Percentiles rank a stretch among this genome's conserved stretches.
Evolutionary conservation across 2,113 vertebrate species (phyloP).

Genomic region (Mus pahari): DNA sequence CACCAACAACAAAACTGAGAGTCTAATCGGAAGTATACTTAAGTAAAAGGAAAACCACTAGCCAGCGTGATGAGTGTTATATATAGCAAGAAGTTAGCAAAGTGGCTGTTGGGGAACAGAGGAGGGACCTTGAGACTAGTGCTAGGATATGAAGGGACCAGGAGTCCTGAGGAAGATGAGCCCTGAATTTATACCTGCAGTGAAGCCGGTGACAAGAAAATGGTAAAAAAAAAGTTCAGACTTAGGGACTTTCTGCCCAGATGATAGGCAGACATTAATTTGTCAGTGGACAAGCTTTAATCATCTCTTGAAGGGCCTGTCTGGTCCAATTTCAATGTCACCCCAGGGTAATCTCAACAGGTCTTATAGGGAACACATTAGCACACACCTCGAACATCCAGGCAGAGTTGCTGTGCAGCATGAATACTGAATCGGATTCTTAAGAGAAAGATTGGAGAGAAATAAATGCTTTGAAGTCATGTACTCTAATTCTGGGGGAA

Average conservation of each 20-base stretch:
- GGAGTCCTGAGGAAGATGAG: neutral
- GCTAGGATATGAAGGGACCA: neutral
- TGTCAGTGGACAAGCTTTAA: neutral
- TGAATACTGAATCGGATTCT: neutral
- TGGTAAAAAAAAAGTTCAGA: neutral
- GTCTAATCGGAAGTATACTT: neutral
- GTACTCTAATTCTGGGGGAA: neutral
- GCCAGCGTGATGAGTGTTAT: neutral
- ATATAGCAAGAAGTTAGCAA: neutral
- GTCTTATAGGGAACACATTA: neutral
- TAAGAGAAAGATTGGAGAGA: neutral
- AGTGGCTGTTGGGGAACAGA: neutral
- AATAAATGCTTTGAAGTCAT: neutral
- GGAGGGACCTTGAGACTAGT: neutral
- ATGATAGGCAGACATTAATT: neutral
- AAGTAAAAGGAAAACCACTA: neutral
- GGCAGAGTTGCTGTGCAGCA: neutral
- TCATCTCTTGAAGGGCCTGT: neutral
- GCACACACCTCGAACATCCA: neutral
- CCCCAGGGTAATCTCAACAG: neutral
- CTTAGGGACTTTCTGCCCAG: neutral
- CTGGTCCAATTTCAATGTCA: neutral
- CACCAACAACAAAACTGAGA: neutral
- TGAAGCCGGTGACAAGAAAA: neutral
- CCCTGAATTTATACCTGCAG: neutral